phyloP scores from a whole-genome alignment of 2,797 vertebrate genomes.

The Phataginus tetradactyla region DNA sequence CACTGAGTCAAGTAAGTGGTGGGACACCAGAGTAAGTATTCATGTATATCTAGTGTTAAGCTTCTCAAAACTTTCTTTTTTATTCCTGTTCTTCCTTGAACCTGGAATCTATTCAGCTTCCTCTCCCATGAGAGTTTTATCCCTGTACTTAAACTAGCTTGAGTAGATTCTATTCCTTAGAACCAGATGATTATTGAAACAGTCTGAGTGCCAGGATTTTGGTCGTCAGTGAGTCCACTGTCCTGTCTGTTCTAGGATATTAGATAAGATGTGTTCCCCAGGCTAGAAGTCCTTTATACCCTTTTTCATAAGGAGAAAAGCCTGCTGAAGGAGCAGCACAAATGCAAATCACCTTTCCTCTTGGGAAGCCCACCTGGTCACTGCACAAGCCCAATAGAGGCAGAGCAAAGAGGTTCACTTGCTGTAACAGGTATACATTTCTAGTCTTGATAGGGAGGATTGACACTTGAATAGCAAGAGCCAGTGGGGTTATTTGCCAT shows the following conservation, averaged over 20 bases:
- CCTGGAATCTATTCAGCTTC: not conserved
- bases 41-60: not conserved
- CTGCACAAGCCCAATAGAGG: not conserved
- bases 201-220: not conserved
- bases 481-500: not conserved
- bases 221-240: not conserved
- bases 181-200: not conserved
- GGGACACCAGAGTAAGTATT: not conserved
- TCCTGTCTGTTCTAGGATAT: not conserved
- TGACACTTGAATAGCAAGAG: not conserved
- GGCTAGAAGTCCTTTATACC: not conserved
- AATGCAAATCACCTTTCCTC: not conserved
- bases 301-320: not conserved
- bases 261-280: not conserved
- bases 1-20: not conserved
- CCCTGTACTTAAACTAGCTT: not conserved
- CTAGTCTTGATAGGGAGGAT: not conserved
- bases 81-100: not conserved
- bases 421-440: not conserved
- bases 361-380: not conserved
- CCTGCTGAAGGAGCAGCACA: not conserved
- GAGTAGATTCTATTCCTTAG: not conserved
- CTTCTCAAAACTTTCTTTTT: not conserved
- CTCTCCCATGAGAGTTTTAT: not conserved
- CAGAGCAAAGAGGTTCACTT: not conserved